These are phyloP conservation scores for Cerastis rubricosa DNA, from an alignment of 2,888 invertebrate genomes.

Conservation along the genomic window DNA sequence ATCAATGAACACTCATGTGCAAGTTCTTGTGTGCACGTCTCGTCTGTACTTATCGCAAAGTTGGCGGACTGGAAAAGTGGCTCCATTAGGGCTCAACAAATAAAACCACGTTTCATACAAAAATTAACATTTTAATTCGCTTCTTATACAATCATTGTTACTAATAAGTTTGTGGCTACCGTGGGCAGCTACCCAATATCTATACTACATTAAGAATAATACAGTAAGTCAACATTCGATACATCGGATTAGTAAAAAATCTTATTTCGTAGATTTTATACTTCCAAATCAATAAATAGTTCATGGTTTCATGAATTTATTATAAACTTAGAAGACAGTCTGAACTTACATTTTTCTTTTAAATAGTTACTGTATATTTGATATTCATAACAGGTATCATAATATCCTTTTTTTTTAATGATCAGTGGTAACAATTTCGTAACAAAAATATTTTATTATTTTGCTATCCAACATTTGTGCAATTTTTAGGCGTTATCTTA, in stretches of 20 bases:
- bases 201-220: conserved; percentile 56
- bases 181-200: conserved; percentile 38
- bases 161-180: conserved; percentile 48
- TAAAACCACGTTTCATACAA: conserved; percentile 53
- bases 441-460: conserved; percentile 65
- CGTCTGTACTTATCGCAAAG: too few species aligned
- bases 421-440: conserved; percentile 57
- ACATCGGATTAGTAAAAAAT: conserved; percentile 61
- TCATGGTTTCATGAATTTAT: conserved; percentile 23
- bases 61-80: too few species aligned
- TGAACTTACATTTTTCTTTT: conserved; percentile 29
- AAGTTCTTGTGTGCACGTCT: too few species aligned
- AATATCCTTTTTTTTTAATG: conserved; percentile 50
- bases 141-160: conserved; percentile 57
- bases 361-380: conserved; percentile 56
- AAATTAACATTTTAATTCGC: conserved; percentile 70
- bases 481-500: conserved; percentile 48
- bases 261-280: conserved; percentile 42
- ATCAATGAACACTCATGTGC: too few species aligned
- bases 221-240: conserved; percentile 65
- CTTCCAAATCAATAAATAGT: conserved; percentile 50
- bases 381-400: conserved; percentile 58
- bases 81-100: background rate
- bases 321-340: conserved; percentile 18
- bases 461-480: conserved; percentile 56